These are phyloP conservation scores for Pachydiplax longipennis DNA, from an alignment of 2,888 invertebrate genomes.

Conservation along the genomic window DNA sequence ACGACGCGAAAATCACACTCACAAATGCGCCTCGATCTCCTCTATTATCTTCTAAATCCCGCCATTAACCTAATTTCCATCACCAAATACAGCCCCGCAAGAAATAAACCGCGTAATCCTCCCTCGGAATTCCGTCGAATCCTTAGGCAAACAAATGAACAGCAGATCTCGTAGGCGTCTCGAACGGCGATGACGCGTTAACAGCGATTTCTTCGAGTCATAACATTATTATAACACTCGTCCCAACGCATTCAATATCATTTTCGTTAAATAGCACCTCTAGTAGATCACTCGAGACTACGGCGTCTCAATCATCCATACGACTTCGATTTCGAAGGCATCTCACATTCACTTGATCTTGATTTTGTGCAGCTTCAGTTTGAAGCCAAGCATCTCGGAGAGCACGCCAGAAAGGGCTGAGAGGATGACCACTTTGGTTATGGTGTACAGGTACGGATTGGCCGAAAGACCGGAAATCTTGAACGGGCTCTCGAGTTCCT, in stretches of 20 bases:
- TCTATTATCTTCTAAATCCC: not conserved
- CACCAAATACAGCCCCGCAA: not conserved
- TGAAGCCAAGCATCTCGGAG: slow-evolving; percentile 96
- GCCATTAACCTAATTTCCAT: not conserved
- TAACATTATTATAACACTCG: too few relatives aligned
- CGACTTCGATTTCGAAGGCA: too few relatives aligned
- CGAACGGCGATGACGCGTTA: too few relatives aligned
- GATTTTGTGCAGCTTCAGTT: slow-evolving; percentile 95
- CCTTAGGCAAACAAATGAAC: too few relatives aligned
- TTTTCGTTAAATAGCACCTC: slow-evolving; percentile 27
- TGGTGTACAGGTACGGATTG: slow-evolving; percentile 94
- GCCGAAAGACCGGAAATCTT: slow-evolving; percentile 96
- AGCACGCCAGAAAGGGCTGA: slow-evolving; percentile 95
- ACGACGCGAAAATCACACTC: not conserved
- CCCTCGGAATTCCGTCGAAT: too few relatives aligned
- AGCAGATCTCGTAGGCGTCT: not conserved
- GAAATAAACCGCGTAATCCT: not conserved
- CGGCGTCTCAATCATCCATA: too few relatives aligned
- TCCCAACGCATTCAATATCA: not conserved
- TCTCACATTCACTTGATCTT: slow-evolving; percentile 90
- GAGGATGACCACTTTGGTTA: slow-evolving; percentile 92
- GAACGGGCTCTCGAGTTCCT: slow-evolving; percentile 96
- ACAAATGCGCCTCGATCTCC: not conserved
- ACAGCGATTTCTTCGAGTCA: too few relatives aligned
- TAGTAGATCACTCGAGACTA: slow-evolving; percentile 22